phyloP scores from a whole-genome alignment of 2,888 invertebrate genomes.

The Andrena marginata region DNA sequence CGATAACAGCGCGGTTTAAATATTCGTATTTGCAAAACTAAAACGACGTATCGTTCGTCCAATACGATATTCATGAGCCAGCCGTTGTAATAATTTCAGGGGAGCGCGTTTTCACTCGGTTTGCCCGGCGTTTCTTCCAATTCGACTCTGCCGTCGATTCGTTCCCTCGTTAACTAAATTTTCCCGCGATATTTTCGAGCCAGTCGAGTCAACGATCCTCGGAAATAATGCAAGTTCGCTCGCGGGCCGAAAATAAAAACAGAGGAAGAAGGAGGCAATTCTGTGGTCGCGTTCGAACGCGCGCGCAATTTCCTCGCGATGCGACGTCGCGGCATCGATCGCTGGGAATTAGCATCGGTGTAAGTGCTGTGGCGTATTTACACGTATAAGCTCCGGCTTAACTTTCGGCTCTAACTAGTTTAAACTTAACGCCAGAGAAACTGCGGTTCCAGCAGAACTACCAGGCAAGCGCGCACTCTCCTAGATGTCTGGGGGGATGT shows the following conservation, averaged over 20 bases:
- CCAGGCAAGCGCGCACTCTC: slow-evolving; percentile 26
- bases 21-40: slow-evolving; percentile 32
- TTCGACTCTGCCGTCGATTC: no score
- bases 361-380: slow-evolving; percentile 67
- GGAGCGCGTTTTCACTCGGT: neutral
- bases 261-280: neutral
- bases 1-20: slow-evolving; percentile 34
- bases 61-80: slow-evolving; percentile 13
- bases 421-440: slow-evolving; percentile 71
- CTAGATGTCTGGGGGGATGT: neutral
- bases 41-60: slow-evolving; percentile 15
- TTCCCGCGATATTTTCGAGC: no score
- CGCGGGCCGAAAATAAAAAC: neutral
- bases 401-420: slow-evolving; percentile 73
- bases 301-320: neutral
- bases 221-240: no score
- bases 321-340: slow-evolving; percentile 57
- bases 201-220: no score
- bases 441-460: slow-evolving; percentile 57
- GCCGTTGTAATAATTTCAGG: neutral
- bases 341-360: slow-evolving; percentile 62
- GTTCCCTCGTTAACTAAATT: no score
- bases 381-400: slow-evolving; percentile 69
- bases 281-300: neutral
- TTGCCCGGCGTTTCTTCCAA: no score